Base-by-base conservation (phyloP, 2,113 vertebrate species). In the Ceyx margarethae region DNA sequence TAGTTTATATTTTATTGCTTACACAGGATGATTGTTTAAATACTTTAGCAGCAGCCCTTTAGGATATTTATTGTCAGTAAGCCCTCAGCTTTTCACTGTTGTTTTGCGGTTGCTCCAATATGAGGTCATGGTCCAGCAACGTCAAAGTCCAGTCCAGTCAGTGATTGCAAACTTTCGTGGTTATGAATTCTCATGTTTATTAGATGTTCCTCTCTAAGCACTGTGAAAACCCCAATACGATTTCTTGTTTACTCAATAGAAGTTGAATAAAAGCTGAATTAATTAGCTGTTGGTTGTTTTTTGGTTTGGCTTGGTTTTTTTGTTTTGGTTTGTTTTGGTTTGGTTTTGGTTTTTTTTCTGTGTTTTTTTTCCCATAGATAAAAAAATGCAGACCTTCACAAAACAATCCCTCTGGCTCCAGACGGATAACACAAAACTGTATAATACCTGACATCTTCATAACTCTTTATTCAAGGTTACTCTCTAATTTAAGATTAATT, bases 211-310 rank as follows among this genome's bases (percentile, higher is more conserved):
- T 35, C 8, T 57, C 16, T 40, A 29, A 80, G 20, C 16, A 51
- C 22, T 68, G 33, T n/a, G 19, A 75, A 75, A 72, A 4, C 7
- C 3, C 2, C 1, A 26, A 0, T 40, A 46, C 3, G 1, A 2
- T 56, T 87, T 60, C 37, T 60, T 31, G 5, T 35, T 88, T 69
- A 28, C 7, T 54, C 6, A 82, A 57, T 67, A 29, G 65, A 60
- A 53, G 7, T 21, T 35, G 31, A 33, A 22, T 18, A 51, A 0
- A 2, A 68, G 35, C 2, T 61, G 28, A 68, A 64, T 61, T 5
- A 79, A 79, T 16, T 20, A 65, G 8, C 5, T 15, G 28, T 10
- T 72, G 5, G 5, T 42, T 6, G 4, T 2, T 23, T 37, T 3
- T 53, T 74, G 5, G 6, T 50, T 6, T 4, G 37, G 2, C 51